Conservation (phyloP, 2,113 vertebrate genomes). For the Heliornis fulica region DNA sequence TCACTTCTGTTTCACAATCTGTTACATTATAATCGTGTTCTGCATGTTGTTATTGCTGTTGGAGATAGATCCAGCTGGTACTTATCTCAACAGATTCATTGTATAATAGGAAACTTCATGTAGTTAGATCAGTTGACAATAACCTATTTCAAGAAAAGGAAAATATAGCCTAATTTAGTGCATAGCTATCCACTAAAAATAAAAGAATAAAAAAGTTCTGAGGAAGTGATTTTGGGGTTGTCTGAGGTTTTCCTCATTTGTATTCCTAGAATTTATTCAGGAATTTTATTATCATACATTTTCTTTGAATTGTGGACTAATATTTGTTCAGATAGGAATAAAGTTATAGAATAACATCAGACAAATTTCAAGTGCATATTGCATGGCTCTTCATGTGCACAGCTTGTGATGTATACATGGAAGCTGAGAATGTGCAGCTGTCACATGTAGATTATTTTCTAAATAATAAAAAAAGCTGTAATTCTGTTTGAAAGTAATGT, state of each 20-base stretch:
- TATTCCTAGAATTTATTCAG: not conserved
- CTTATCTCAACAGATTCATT: constrained; percentile 26
- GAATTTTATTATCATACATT: not conserved
- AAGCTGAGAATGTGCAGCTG: not conserved
- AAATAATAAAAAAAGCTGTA: not conserved
- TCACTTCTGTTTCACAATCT: constrained; percentile 47
- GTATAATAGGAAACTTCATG: not conserved
- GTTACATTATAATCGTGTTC: constrained; percentile 30
- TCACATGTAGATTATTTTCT: too few species aligned
- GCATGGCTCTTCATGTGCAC: not conserved
- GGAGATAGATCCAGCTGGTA: constrained; percentile 60
- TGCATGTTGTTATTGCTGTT: constrained; percentile 7
- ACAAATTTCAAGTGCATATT: not conserved
- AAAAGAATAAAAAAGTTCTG: not conserved
- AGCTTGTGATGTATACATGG: not conserved
- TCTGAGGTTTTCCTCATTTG: not conserved
- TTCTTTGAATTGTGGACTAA: not conserved
- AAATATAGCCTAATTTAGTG: not conserved
- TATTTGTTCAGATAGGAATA: not conserved
- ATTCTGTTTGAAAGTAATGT: not conserved
- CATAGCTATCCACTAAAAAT: not conserved
- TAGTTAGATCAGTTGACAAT: not conserved
- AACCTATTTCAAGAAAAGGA: not conserved
- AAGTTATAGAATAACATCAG: not conserved
- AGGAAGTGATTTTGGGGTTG: not conserved